Evolutionary conservation across 2,888 invertebrate species (phyloP).

Genomic region (Linhomoeus sp.): DNA sequence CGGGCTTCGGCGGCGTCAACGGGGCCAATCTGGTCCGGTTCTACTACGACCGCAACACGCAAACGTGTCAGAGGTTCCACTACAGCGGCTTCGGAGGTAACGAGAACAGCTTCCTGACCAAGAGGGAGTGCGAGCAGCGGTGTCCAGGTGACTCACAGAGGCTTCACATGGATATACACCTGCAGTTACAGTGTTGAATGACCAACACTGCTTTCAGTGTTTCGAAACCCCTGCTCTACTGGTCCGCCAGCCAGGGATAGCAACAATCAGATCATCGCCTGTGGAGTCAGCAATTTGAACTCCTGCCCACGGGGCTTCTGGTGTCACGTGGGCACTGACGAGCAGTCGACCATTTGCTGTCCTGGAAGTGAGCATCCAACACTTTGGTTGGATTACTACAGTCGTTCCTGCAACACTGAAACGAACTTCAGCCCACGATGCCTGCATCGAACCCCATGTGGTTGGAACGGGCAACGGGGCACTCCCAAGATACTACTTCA

Average conservation of each 20-base stretch:
- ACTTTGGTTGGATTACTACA: neutral
- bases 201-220: constrained; percentile 3
- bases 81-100: constrained; percentile 8
- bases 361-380: constrained; percentile 13
- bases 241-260: constrained; percentile 4
- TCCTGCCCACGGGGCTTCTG: constrained; percentile 5
- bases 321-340: constrained; percentile 7
- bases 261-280: neutral
- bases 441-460: constrained; percentile 15
- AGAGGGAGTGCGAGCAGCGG: constrained; percentile 6
- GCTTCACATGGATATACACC: neutral
- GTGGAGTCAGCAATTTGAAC: constrained; percentile 3
- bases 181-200: neutral
- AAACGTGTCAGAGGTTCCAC: constrained; percentile 7
- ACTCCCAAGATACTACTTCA: constrained; percentile 8
- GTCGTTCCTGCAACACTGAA: neutral
- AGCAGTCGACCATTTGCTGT: constrained; percentile 19
- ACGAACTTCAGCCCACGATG: neutral
- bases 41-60: constrained; percentile 7
- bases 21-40: constrained; percentile 2
- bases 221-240: constrained; percentile 6
- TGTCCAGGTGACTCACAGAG: constrained; percentile 8
- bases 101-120: constrained; percentile 10
- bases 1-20: constrained; percentile 5
- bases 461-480: constrained; percentile 14